Percentiles rank a stretch among this genome's conserved stretches.
These are phyloP conservation scores for Drosophila stalkeri DNA, from an alignment of 2,888 invertebrate species.

Conservation along the genomic window DNA sequence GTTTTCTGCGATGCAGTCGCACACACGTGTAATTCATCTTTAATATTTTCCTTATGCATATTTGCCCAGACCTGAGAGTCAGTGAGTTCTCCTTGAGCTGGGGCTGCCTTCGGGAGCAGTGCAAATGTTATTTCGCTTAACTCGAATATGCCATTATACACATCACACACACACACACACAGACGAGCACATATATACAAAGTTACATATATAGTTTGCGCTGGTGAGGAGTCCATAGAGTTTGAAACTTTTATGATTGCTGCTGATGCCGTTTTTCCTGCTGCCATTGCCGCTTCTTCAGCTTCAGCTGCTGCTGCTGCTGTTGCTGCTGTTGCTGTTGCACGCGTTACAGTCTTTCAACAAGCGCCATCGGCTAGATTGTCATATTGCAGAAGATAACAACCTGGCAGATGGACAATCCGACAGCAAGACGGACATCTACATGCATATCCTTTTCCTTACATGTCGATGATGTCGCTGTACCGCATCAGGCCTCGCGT, in stretches of 20 bases:
- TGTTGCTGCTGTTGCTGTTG: slow-evolving; percentile 6
- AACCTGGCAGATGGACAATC: slow-evolving; percentile 62
- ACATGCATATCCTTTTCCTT: slow-evolving; percentile 56
- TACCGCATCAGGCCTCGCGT: slow-evolving; percentile 23
- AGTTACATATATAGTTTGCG: not conserved
- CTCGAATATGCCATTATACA: slow-evolving; percentile 63
- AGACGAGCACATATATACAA: not conserved
- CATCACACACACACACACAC: slow-evolving; percentile 4
- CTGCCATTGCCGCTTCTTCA: slow-evolving; percentile 20
- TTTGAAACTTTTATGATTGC: slow-evolving; percentile 60
- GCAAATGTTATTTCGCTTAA: slow-evolving; percentile 62
- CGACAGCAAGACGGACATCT: slow-evolving; percentile 45
- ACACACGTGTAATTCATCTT: slow-evolving; percentile 62
- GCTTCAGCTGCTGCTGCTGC: slow-evolving; percentile 10
- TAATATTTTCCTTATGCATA: slow-evolving; percentile 68
- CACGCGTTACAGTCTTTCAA: slow-evolving; percentile 24
- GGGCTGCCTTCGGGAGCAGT: slow-evolving; percentile 17
- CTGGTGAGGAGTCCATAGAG: slow-evolving; percentile 45
- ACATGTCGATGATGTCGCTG: slow-evolving; percentile 53
- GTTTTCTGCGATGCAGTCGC: slow-evolving; percentile 11
- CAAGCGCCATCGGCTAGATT: slow-evolving; percentile 57
- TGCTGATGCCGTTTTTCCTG: slow-evolving; percentile 24
- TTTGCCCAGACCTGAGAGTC: slow-evolving; percentile 53
- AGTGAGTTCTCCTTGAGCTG: slow-evolving; percentile 9
- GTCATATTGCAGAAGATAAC: slow-evolving; percentile 74